Evolutionary conservation across 92 coral and sea anemone species (phyloP).

Genomic region (Blastomussa wellsi): DNA sequence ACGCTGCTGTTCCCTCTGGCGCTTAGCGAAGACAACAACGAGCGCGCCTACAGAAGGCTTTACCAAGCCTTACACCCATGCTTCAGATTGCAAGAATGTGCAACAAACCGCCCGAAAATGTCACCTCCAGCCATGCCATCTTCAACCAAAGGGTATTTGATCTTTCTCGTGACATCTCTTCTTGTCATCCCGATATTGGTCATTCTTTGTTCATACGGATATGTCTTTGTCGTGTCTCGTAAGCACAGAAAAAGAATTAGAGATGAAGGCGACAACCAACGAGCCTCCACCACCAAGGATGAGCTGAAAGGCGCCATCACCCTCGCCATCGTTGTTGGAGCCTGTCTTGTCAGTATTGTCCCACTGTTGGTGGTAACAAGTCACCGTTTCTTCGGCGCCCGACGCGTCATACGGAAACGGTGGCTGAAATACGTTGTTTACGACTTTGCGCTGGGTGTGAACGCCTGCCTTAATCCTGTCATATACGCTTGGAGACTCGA

Average conservation of each 20-base stretch:
- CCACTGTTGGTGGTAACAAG: slow-evolving; percentile 10
- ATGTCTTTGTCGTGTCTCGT: neutral
- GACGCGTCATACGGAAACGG: neutral
- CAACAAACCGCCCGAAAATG: too few relatives aligned
- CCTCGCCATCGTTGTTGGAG: slow-evolving; percentile 4
- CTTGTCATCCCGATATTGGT: slow-evolving; percentile 6
- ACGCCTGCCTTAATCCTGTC: slow-evolving; percentile 16
- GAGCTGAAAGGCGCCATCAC: slow-evolving; percentile 15
- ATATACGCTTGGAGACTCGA: slow-evolving; percentile 4
- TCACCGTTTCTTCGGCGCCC: neutral
- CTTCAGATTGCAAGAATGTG: neutral
- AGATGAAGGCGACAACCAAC: neutral
- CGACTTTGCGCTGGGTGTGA: neutral
- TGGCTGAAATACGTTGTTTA: neutral
- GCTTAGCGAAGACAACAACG: neutral
- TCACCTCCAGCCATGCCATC: neutral
- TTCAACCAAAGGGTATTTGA: neutral
- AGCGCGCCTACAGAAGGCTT: neutral
- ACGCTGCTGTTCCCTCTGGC: neutral
- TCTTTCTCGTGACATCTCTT: neutral
- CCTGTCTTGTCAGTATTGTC: neutral
- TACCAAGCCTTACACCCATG: slow-evolving; percentile 1
- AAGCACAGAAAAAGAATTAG: neutral
- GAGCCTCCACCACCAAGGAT: neutral
- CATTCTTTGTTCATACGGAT: neutral